A percentile compares a stretch with the other conserved stretches of the same genome.
phyloP scores from a whole-genome alignment of 1,140 invertebrate species.

The Drosophila sturtevanti region DNA sequence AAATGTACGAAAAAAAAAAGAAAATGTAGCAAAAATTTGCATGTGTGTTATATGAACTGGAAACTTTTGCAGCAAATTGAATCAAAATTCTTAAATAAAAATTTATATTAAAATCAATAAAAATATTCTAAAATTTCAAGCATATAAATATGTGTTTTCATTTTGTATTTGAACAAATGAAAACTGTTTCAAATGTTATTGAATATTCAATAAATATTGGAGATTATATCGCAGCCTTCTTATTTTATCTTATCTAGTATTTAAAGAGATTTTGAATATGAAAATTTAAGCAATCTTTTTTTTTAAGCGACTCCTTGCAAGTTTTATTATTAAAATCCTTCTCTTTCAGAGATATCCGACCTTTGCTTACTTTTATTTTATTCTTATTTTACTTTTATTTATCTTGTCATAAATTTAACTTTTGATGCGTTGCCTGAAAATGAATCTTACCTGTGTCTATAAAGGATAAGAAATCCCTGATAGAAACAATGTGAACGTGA shows the following conservation, averaged over 20 bases:
- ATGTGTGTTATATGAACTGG: slow-evolving; percentile 43
- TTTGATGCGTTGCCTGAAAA: neutral
- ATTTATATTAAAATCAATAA: slow-evolving; percentile 49
- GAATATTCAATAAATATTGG: too few relatives aligned
- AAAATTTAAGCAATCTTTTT: too few relatives aligned
- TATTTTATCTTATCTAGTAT: too few relatives aligned
- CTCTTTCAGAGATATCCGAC: too few relatives aligned
- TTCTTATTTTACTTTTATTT: too few relatives aligned
- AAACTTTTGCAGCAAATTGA: slow-evolving; percentile 51
- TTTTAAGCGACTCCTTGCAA: too few relatives aligned
- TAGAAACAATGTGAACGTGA: neutral
- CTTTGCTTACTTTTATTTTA: too few relatives aligned
- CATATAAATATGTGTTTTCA: neutral
- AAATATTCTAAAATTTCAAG: slow-evolving; percentile 28
- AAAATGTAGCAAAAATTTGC: slow-evolving; percentile 30
- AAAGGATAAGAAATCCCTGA: neutral
- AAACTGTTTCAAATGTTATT: too few relatives aligned
- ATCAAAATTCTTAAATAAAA: slow-evolving; percentile 59
- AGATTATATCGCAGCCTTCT: too few relatives aligned
- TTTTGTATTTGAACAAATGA: neutral
- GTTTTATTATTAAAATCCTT: too few relatives aligned
- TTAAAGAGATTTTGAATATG: too few relatives aligned
- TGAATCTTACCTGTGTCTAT: neutral
- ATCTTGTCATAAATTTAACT: neutral
- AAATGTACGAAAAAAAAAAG: slow-evolving; percentile 15